Conservation (phyloP, 2,113 vertebrate species). For the Bathybates hornii region DNA sequence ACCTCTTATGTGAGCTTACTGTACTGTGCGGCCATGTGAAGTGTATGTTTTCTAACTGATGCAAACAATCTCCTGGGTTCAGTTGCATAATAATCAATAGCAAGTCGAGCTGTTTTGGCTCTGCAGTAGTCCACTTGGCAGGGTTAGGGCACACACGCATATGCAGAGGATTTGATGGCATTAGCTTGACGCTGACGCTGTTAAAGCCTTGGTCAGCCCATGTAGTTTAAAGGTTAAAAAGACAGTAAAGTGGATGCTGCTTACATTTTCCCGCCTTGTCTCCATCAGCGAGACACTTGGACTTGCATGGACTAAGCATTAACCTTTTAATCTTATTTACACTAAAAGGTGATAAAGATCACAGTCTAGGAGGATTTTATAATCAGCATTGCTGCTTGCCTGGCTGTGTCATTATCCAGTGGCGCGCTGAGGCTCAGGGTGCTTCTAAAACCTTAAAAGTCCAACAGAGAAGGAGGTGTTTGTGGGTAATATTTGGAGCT, state of each 20-base stretch:
- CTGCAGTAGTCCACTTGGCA: constrained; percentile 16
- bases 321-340: constrained; percentile 53
- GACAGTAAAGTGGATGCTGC: neutral
- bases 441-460: constrained; percentile 6
- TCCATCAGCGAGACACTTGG: neutral
- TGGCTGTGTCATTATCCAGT: neutral
- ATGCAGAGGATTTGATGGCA: constrained; percentile 54
- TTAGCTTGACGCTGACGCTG: constrained; percentile 41
- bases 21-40: neutral
- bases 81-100: constrained; percentile 27
- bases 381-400: neutral
- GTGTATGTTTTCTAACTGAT: neutral
- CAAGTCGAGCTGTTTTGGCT: constrained; percentile 22
- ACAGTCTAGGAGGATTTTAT: neutral
- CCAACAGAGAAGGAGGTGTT: neutral
- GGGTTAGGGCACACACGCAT: constrained; percentile 21
- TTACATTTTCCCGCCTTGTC: neutral
- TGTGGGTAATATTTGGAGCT: neutral
- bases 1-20: neutral
- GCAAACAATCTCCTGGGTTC: neutral
- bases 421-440: neutral
- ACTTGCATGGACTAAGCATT: neutral
- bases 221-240: constrained; percentile 45
- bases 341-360: constrained; percentile 24
- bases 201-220: constrained; percentile 45